Percentiles rank a stretch among this genome's conserved stretches.
These are phyloP conservation scores for Tetropium fuscum DNA, from an alignment of 2,888 invertebrate genomes.

Conservation along the genomic window DNA sequence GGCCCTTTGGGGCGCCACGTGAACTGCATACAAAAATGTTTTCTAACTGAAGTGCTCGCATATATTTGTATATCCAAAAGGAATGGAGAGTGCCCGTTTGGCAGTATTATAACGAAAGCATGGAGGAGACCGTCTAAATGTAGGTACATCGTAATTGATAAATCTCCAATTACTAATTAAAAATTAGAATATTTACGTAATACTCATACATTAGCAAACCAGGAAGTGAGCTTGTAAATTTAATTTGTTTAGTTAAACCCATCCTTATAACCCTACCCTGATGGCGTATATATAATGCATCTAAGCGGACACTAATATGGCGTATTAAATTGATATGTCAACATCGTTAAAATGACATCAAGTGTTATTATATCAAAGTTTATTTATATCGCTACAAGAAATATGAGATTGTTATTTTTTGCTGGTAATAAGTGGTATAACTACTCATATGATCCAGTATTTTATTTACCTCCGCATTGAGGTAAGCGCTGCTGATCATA, in stretches of 20 bases:
- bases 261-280: constrained; percentile 20
- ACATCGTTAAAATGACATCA: constrained; percentile 44
- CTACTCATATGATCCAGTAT: constrained; percentile 29
- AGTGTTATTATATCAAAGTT: constrained; percentile 37
- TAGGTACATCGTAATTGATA: too few relatives aligned
- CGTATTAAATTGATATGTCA: constrained; percentile 38
- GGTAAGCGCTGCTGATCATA: constrained; percentile 25
- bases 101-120: too few relatives aligned
- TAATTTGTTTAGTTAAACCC: constrained; percentile 15
- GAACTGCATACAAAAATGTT: too few relatives aligned
- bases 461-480: constrained; percentile 17
- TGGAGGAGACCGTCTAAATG: too few relatives aligned
- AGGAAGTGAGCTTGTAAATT: too few relatives aligned
- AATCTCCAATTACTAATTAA: too few relatives aligned
- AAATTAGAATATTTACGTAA: too few relatives aligned
- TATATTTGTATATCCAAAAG: too few relatives aligned
- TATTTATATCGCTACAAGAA: constrained; percentile 37
- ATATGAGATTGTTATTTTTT: constrained; percentile 35
- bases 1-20: too few relatives aligned
- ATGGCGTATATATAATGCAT: background rate
- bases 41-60: too few relatives aligned
- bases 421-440: constrained; percentile 30
- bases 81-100: too few relatives aligned
- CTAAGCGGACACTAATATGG: constrained; percentile 23
- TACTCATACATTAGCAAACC: too few relatives aligned